Evolutionary conservation across 2,888 invertebrate species (phyloP), one percentile per base, ranked within the genome.

Genomic region (Drosophila leonis): DNA sequence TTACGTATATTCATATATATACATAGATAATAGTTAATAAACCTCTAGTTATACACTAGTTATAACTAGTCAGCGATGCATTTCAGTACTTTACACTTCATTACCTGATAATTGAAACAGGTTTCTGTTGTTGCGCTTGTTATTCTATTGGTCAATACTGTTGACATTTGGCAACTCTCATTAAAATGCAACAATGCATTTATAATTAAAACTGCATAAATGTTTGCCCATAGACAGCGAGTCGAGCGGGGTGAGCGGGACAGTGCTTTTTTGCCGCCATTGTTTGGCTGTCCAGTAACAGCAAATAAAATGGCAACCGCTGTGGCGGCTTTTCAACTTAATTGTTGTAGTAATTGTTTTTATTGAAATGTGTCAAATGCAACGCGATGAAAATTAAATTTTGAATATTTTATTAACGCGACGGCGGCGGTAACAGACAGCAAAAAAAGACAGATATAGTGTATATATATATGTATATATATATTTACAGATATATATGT

Each of bases 291-390:
- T 33, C 41, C 67, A 64, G 55, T 64, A 48, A 82, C 78, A 78
- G 63, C 74, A 73, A 78, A 78, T 56, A 78, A 73, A 68, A 70
- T 66, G 37, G 37, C 72, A 71, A 35, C 29, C 51, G 37, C 42
- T 70, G 77, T 63, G 39, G n/a, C 35, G 66, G 79, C 79, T 73
- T 80, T 82, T 80, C 65, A 70, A 76, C 72, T 68, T 80, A 68
- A 80, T 82, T 82, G 76, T 80, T 72, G 64, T 67, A 41, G 63
- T 75, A 82, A 80, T 83, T 82, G 80, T 72, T 83, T 80, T 83
- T 76, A 83, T 83, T 72, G 67, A 83, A 83, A 76, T 80, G 80
- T 80, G 80, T 75, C 83, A 80, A 82, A 80, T 70, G 80, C 83
- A 80, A 61, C 54, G 59, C 72, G 76, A 49, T 64, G 80, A 83